Evolutionary conservation across 2,797 vertebrate species (phyloP).

Genomic region (Lagodon rhomboides): DNA sequence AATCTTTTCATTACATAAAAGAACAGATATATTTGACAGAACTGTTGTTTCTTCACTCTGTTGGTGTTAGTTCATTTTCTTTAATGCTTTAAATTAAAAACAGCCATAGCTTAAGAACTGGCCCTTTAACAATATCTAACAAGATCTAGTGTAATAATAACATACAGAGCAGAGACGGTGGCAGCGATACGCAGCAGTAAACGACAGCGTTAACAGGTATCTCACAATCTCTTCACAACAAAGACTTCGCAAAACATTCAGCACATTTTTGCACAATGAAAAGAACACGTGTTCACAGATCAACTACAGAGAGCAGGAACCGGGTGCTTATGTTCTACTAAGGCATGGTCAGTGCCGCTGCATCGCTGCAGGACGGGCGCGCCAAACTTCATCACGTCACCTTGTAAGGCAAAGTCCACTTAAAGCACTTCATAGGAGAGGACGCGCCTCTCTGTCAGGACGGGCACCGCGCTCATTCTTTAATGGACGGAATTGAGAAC

Average conservation of each 20-base stretch:
- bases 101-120: too few relatives aligned
- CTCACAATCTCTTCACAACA: constrained; percentile 1
- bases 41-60: too few relatives aligned
- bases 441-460: background rate
- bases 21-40: too few relatives aligned
- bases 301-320: background rate
- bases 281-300: background rate
- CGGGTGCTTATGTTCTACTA: constrained; percentile 10
- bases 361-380: background rate
- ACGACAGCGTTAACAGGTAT: background rate
- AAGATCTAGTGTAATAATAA: background rate
- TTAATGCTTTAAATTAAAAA: too few relatives aligned
- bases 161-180: background rate
- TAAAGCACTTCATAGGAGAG: constrained; percentile 26
- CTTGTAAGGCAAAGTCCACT: constrained; percentile 35
- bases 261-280: constrained; percentile 11
- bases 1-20: too few relatives aligned
- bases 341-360: constrained; percentile 29
- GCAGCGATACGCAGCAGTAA: background rate
- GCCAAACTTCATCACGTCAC: constrained; percentile 26
- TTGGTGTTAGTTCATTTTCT: too few relatives aligned
- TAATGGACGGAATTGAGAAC: background rate
- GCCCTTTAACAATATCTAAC: too few relatives aligned
- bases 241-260: constrained; percentile 13
- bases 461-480: constrained; percentile 1